Base-by-base conservation (phyloP, 2,888 invertebrate genomes). In the Yponomeuta sedellus region DNA sequence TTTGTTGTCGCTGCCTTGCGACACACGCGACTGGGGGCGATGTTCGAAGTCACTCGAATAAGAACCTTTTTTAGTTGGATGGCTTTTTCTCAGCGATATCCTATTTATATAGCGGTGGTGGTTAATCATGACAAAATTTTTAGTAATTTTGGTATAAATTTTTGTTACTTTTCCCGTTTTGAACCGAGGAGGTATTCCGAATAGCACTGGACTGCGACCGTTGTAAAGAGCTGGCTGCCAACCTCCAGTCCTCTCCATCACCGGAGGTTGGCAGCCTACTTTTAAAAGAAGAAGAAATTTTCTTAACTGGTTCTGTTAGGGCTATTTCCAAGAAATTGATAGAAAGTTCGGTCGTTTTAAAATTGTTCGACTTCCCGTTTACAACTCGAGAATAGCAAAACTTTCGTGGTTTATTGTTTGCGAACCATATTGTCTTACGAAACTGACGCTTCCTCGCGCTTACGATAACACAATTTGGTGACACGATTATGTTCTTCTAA, bases 341-440 rank as follows among this genome's bases (percentile, higher is more conserved):
- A 34, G 34, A 8, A 34, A 34, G 34, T 34, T 8, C 34, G 34
- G 34, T 34, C 8, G 34, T 34, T 34, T 34, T 8, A 58, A 58
- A 20, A 58, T 58, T 58, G 22, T 20, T 58, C 56, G 20, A 61
- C 57, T 44, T 61, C 39, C 58, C 19, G 11, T n/a, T 2, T 3
- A 58, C 20, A 22, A 20, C 25, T 65, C 58, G 39, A 61, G 66
- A 68, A 68, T 69, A 64, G 59, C 61, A n/a, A 61, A 59, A 58
- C 66, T 61, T 61, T 65, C 66, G 67, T 66, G 62, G 67, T 66
- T 66, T 67, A 70, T 68, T 70, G 70, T 70, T 59, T 69, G 67
- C 66, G 66, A 67, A 66, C 68, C 66, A 70, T 69, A 69, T 70
- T 68, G 66, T 68, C 66, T 69, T 68, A 64, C 67, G 66, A 70